Evolutionary conservation across 2,888 invertebrate species (phyloP).

Genomic region (Oscheius sp.): DNA sequence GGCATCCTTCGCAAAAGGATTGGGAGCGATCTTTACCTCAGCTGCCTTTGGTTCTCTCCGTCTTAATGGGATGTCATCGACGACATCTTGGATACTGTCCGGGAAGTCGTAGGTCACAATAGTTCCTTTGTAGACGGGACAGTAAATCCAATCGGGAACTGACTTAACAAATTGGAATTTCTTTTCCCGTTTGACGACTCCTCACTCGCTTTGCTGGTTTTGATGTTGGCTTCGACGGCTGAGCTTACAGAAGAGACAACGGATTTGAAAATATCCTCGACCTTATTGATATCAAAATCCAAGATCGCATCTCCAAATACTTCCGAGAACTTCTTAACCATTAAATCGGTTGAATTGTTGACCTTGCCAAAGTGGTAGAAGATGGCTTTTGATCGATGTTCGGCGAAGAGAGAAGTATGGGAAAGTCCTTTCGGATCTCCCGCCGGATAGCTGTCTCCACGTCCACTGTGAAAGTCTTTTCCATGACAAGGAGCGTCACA

Average conservation of each 20-base stretch:
- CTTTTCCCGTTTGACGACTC: background rate
- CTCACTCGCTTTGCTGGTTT: background rate
- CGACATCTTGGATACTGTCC: conserved; percentile 13
- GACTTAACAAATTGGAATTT: background rate
- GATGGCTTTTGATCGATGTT: conserved; percentile 1
- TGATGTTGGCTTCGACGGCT: conserved; percentile 5
- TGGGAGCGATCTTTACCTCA: background rate
- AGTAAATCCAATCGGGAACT: background rate
- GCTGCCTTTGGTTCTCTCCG: conserved; percentile 10
- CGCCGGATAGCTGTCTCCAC: conserved; percentile 11
- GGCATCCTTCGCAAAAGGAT: conserved; percentile 15
- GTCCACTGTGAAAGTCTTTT: background rate
- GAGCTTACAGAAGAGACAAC: conserved; percentile 27
- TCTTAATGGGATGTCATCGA: background rate
- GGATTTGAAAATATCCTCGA: conserved; percentile 12
- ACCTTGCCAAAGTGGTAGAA: conserved; percentile 38
- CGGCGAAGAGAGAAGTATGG: conserved; percentile 6
- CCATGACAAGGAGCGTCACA: conserved; percentile 32
- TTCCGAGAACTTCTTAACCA: conserved; percentile 28
- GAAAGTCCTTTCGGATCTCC: conserved; percentile 32
- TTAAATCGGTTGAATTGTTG: conserved; percentile 19
- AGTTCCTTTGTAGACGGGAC: background rate
- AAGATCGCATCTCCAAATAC: conserved; percentile 31
- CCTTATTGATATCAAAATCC: conserved; percentile 33
- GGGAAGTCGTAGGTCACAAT: conserved; percentile 5